A percentile compares a stretch with the other conserved stretches of the same genome.
These are phyloP conservation scores for Diplazon laetatorius DNA, from an alignment of 2,888 invertebrate species.

Conservation along the genomic window DNA sequence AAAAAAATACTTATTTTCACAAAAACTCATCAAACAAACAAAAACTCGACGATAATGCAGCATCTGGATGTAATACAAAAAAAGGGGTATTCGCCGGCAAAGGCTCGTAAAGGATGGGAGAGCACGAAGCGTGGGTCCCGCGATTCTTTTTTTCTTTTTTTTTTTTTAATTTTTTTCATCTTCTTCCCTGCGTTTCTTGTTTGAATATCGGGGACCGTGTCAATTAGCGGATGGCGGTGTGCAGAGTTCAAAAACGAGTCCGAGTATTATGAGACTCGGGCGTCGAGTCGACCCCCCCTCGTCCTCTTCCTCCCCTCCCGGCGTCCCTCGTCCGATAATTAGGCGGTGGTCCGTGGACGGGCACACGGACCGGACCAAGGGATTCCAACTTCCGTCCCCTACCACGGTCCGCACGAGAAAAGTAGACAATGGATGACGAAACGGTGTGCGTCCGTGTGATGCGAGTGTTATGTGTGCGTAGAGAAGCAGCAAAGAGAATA, in stretches of 20 bases:
- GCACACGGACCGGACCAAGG: conserved; percentile 42
- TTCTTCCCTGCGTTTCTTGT: conserved; percentile 39
- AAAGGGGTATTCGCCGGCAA: not conserved
- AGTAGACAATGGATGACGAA: conserved; percentile 78
- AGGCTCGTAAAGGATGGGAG: not conserved
- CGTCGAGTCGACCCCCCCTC: no score
- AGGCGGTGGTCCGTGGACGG: conserved; percentile 63
- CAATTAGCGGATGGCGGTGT: conserved; percentile 69
- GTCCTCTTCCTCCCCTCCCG: no score
- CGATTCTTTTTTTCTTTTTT: conserved; percentile 17
- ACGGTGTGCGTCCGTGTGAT: conserved; percentile 28
- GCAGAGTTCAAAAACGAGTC: conserved; percentile 48
- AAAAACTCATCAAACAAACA: not conserved
- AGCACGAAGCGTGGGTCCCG: not conserved
- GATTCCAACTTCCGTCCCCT: conserved; percentile 16
- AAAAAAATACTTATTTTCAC: not conserved
- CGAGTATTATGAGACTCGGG: conserved; percentile 25
- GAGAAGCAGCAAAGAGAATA: conserved; percentile 76
- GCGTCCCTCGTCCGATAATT: conserved; percentile 67
- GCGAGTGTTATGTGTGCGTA: conserved; percentile 7
- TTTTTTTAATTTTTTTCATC: conserved; percentile 16
- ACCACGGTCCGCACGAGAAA: conserved; percentile 70
- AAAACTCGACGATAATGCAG: not conserved
- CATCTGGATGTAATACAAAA: not conserved
- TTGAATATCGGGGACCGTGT: conserved; percentile 66